Percentiles rank a stretch among this genome's conserved stretches.
phyloP scores from a whole-genome alignment of 2,888 invertebrate species.

The Sisyra terminalis region DNA sequence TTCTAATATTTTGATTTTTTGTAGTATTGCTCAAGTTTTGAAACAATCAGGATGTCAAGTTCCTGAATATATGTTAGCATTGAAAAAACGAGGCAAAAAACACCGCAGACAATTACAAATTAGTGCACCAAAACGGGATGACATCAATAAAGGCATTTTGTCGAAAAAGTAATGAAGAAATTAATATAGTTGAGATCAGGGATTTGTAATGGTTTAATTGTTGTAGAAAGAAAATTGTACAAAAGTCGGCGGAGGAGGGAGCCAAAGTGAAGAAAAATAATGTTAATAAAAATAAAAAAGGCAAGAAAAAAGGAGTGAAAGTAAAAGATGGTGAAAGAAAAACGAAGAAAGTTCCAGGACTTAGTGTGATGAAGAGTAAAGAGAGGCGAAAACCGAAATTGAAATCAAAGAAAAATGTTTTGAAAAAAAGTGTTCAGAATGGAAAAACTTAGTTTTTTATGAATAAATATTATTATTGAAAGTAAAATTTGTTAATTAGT shows the following conservation, averaged over 20 bases:
- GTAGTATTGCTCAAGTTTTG: slow-evolving; percentile 79
- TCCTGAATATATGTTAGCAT: slow-evolving; percentile 74
- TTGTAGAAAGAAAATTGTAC: not conserved
- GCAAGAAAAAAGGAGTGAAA: not conserved
- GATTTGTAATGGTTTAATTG: no score
- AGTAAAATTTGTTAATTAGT: no score
- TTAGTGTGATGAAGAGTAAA: not conserved
- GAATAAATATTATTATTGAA: not conserved
- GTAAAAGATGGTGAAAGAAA: not conserved
- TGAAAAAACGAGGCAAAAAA: slow-evolving; percentile 50
- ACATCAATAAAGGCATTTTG: slow-evolving; percentile 39
- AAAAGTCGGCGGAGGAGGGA: slow-evolving; percentile 8
- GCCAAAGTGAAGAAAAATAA: not conserved
- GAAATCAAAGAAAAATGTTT: not conserved
- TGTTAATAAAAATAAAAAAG: not conserved
- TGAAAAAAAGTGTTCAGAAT: not conserved
- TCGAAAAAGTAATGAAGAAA: not conserved
- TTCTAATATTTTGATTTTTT: slow-evolving; percentile 14
- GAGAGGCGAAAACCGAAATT: not conserved
- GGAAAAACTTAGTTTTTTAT: slow-evolving; percentile 1
- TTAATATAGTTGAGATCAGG: no score
- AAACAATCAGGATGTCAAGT: slow-evolving; percentile 83
- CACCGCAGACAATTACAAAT: slow-evolving; percentile 37
- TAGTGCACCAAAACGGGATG: slow-evolving; percentile 45
- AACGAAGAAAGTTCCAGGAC: not conserved